phyloP scores from a whole-genome alignment of 2,888 invertebrate genomes.

The Papilio protenor region DNA sequence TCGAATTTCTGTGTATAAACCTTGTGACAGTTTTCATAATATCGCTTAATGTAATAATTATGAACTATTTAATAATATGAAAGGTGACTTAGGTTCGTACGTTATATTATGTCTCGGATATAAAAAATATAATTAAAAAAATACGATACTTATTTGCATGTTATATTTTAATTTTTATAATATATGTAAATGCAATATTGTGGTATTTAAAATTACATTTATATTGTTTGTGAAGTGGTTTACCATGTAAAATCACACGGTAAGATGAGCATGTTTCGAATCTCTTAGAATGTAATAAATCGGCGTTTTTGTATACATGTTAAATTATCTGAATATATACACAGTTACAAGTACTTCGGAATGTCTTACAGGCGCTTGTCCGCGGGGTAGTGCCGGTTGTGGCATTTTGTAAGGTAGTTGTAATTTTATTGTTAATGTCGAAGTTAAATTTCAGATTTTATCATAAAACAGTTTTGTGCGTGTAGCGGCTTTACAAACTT shows the following conservation, averaged over 20 bases:
- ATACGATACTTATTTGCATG: constrained; percentile 9
- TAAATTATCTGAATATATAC: constrained; percentile 1
- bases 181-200: not conserved
- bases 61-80: too few relatives aligned
- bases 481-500: constrained; percentile 43
- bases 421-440: constrained; percentile 37
- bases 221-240: not conserved
- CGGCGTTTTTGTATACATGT: constrained; percentile 5
- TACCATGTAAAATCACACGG: constrained; percentile 16
- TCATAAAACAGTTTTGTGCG: constrained; percentile 40
- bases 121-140: constrained; percentile 1
- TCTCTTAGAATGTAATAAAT: constrained; percentile 33
- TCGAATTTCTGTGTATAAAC: too few relatives aligned
- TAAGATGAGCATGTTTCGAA: constrained; percentile 30
- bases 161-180: not conserved
- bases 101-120: not conserved
- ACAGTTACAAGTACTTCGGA: constrained; percentile 14
- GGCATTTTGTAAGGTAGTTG: constrained; percentile 35
- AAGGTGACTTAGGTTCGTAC: too few relatives aligned
- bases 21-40: too few relatives aligned
- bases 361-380: constrained; percentile 30
- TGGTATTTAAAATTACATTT: not conserved
- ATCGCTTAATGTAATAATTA: too few relatives aligned
- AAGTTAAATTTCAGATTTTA: constrained; percentile 39
- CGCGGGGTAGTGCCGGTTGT: not conserved